Conservation (phyloP, 2,113 vertebrate genomes). For the Bothrops jararaca region DNA sequence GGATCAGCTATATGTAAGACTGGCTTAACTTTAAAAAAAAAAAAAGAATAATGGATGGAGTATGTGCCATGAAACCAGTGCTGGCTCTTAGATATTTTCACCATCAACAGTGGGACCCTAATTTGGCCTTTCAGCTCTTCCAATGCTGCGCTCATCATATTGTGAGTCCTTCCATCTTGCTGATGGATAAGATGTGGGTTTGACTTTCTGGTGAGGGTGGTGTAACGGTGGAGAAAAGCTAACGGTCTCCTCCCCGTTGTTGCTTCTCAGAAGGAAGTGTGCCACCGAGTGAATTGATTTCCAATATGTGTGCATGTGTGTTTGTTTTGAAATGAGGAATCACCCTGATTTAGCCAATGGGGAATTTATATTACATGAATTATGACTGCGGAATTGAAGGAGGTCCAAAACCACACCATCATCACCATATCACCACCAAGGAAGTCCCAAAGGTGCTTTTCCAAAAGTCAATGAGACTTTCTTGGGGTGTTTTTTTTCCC, state of each 20-base stretch:
- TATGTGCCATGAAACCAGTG: background rate
- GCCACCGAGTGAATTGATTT: background rate
- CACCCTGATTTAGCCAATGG: background rate
- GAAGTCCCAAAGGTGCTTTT: background rate
- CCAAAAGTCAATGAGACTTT: background rate
- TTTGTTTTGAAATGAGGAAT: background rate
- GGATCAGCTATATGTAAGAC: background rate
- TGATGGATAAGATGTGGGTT: background rate
- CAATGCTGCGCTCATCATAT: background rate
- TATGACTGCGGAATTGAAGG: background rate
- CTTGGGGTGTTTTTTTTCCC: background rate
- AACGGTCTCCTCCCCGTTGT: fast-evolving
- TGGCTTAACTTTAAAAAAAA: background rate
- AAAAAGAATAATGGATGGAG: background rate
- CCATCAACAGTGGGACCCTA: background rate
- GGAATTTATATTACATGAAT: background rate
- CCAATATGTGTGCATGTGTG: background rate
- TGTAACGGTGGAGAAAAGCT: background rate
- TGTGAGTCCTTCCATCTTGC: background rate
- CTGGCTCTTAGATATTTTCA: background rate
- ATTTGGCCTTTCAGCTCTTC: background rate
- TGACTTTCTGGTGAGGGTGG: background rate
- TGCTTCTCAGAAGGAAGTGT: background rate
- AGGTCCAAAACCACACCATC: background rate
- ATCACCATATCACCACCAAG: background rate